Evolutionary conservation across 1,140 invertebrate genomes (phyloP).

Genomic region (Hycleus phaleratus): DNA sequence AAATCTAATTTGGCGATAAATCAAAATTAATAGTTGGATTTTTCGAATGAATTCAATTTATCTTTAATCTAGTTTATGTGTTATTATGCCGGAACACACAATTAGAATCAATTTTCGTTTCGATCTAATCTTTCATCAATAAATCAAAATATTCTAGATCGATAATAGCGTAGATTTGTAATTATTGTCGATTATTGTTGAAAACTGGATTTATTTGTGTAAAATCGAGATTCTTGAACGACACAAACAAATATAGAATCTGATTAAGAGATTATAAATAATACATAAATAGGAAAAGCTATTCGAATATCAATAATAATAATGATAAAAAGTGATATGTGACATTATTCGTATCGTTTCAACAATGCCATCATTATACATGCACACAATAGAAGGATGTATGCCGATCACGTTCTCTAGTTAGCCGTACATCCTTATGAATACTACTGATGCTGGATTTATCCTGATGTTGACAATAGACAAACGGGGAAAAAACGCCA

Average conservation of each 20-base stretch:
- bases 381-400: conserved; percentile 23
- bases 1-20: background rate
- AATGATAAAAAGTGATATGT: conserved; percentile 25
- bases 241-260: conserved; percentile 8
- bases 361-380: conserved; percentile 32
- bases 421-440: conserved; percentile 34
- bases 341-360: conserved; percentile 31
- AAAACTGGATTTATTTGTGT: background rate
- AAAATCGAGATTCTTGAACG: conserved; percentile 5
- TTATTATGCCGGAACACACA: background rate
- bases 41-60: background rate
- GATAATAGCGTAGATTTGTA: too few relatives aligned
- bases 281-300: conserved; percentile 15
- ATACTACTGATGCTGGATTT: conserved; percentile 19
- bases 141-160: background rate
- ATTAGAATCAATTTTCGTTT: conserved; percentile 18
- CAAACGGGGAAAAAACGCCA: background rate
- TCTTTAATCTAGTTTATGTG: background rate
- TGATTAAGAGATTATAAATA: conserved; percentile 19
- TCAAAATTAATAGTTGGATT: background rate
- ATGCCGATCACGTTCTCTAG: conserved; percentile 33
- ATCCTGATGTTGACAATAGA: conserved; percentile 28
- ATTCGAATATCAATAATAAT: conserved; percentile 5
- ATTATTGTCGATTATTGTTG: too few relatives aligned
- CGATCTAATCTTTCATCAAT: conserved; percentile 9